A percentile compares a stretch with the other conserved stretches of the same genome.
phyloP scores from a whole-genome alignment of 2,113 vertebrate genomes.

The Calyptommatus sinebrachiatus region DNA sequence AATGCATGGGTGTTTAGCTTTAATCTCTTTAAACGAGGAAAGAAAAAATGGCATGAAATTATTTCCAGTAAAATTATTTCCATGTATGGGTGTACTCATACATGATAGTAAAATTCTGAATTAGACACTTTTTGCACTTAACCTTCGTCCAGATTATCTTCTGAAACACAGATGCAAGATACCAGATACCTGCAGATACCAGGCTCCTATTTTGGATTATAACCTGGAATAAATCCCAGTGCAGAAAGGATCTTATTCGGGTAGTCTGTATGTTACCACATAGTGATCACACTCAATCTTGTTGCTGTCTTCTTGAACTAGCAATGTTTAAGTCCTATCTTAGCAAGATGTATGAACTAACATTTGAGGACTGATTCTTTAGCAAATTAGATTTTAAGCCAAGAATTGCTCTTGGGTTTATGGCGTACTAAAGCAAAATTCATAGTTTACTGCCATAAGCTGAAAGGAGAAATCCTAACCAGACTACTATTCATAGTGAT shows the following conservation, averaged over 20 bases:
- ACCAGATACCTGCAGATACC: too few species aligned
- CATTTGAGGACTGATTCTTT: not conserved
- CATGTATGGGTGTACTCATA: not conserved
- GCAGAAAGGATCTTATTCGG: not conserved
- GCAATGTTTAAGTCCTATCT: not conserved
- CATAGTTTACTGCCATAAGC: not conserved
- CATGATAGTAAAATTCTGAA: not conserved
- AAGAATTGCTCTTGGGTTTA: not conserved
- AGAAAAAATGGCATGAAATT: conserved; percentile 33
- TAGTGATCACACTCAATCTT: not conserved
- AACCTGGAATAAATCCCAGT: too few species aligned
- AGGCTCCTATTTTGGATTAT: too few species aligned
- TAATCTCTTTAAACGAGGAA: conserved; percentile 48
- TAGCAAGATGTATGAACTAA: not conserved
- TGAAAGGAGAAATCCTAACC: not conserved
- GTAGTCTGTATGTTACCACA: not conserved
- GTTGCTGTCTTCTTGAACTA: not conserved
- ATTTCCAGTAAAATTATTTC: conserved; percentile 34
- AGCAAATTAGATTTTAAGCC: not conserved
- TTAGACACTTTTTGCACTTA: too few species aligned
- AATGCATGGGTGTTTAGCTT: conserved; percentile 43
- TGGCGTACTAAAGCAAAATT: not conserved
- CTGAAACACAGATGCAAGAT: too few species aligned
- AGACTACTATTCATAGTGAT: too few species aligned
- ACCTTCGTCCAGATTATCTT: too few species aligned